Evolutionary conservation across 2,888 invertebrate species (phyloP).

Genomic region (Pyrochroa serraticornis): DNA sequence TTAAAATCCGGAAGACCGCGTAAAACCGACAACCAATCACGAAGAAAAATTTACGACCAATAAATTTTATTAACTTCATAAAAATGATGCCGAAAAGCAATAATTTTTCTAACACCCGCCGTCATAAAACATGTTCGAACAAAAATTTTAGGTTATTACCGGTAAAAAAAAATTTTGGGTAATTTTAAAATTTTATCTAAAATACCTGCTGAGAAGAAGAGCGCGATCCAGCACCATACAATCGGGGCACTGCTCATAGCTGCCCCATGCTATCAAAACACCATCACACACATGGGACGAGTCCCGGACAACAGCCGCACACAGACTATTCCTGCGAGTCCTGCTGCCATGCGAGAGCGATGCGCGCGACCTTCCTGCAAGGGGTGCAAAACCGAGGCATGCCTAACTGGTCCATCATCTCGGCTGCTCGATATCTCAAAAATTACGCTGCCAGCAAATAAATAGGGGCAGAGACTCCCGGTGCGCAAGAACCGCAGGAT

Average conservation of each 20-base stretch:
- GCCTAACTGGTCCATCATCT: constrained; percentile 42
- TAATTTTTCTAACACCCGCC: too few relatives aligned
- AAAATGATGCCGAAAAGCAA: too few relatives aligned
- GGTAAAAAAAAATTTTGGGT: background rate
- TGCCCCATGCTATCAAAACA: constrained; percentile 48
- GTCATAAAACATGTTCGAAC: too few relatives aligned
- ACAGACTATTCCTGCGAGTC: constrained; percentile 48
- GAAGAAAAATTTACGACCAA: too few relatives aligned
- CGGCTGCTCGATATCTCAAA: constrained; percentile 38
- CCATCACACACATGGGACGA: constrained; percentile 41
- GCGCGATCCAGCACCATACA: constrained; percentile 50
- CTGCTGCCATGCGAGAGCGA: constrained; percentile 47
- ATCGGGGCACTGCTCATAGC: constrained; percentile 47
- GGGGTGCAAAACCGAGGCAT: constrained; percentile 47
- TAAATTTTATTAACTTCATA: too few relatives aligned
- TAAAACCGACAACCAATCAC: too few relatives aligned
- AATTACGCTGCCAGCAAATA: background rate
- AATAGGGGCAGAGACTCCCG: too few relatives aligned
- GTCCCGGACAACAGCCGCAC: constrained; percentile 46
- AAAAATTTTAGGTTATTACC: too few relatives aligned
- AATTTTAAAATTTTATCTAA: background rate
- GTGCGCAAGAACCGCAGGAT: too few relatives aligned
- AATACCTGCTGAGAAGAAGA: constrained; percentile 45
- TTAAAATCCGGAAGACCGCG: too few relatives aligned
- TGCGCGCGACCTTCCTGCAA: constrained; percentile 45